Conservation (phyloP, 2,113 vertebrate genomes). For the Geococcyx californianus region DNA sequence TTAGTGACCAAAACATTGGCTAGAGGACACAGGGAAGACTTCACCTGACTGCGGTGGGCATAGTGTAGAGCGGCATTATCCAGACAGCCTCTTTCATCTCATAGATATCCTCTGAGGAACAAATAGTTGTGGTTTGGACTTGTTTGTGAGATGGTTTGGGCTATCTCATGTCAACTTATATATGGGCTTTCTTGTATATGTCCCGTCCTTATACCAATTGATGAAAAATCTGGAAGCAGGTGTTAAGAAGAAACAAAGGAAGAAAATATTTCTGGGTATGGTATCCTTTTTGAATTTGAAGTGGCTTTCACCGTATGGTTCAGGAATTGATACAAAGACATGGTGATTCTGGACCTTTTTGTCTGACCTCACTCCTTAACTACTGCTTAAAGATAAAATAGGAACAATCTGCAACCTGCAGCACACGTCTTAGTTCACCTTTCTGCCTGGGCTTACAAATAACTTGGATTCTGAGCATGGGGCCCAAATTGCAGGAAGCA, state of each 20-base stretch:
- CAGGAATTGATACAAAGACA: neutral
- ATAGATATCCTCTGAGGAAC: neutral
- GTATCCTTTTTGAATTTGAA: neutral
- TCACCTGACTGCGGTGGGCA: neutral
- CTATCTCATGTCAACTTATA: neutral
- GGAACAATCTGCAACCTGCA: neutral
- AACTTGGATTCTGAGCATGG: neutral
- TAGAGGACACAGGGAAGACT: neutral
- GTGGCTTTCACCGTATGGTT: neutral
- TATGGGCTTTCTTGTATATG: neutral
- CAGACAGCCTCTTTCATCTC: neutral
- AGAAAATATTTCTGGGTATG: neutral
- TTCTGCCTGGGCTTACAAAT: neutral
- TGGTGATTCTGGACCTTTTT: neutral
- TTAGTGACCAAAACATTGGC: neutral
- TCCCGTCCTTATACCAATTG: neutral
- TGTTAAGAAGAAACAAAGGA: neutral
- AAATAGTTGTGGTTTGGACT: neutral
- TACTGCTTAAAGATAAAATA: neutral
- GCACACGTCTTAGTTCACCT: neutral
- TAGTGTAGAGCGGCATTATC: neutral
- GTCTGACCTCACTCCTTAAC: neutral
- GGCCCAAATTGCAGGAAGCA: neutral
- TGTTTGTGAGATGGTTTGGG: neutral
- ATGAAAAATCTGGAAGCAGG: neutral